Conservation (phyloP, 2,113 vertebrate genomes). For the Oncorhynchus tshawytscha region DNA sequence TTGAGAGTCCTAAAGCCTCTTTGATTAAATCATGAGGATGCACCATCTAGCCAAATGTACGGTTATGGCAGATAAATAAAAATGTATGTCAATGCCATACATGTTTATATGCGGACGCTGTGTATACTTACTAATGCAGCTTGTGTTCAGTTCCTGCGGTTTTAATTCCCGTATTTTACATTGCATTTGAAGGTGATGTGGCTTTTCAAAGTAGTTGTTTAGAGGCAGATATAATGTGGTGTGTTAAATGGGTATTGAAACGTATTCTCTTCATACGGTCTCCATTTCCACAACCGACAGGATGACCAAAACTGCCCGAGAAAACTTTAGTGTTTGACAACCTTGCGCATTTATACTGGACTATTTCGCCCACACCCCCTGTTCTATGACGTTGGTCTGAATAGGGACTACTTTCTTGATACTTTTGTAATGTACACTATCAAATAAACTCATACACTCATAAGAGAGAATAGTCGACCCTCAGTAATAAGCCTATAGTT, state of each 20-base stretch:
- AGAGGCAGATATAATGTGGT: background rate
- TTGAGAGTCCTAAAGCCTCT: constrained; percentile 8
- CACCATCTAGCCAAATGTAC: background rate
- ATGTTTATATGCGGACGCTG: constrained; percentile 17
- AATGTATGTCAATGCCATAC: background rate
- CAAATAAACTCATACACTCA: background rate
- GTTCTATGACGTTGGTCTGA: constrained; percentile 39
- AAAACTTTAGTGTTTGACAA: constrained; percentile 77
- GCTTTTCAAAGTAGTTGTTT: constrained; percentile 4
- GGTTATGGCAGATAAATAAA: constrained; percentile 1
- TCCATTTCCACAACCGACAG: constrained; percentile 40
- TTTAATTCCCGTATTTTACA: constrained; percentile 33
- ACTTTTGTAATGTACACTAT: constrained; percentile 6
- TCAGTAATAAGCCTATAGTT: background rate
- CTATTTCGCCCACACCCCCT: constrained; percentile 68
- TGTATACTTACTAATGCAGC: constrained; percentile 58
- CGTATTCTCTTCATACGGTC: background rate
- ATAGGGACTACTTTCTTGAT: constrained; percentile 70
- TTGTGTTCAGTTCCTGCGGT: constrained; percentile 30
- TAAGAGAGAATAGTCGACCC: background rate
- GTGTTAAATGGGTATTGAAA: constrained; percentile 3
- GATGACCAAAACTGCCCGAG: constrained; percentile 45
- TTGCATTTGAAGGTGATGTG: constrained; percentile 14
- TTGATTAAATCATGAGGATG: background rate
- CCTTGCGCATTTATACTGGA: constrained; percentile 77